A percentile compares a stretch with the other conserved stretches of the same genome.
Conservation (phyloP, 1,140 invertebrate species). For the Bombus soroeensis region DNA sequence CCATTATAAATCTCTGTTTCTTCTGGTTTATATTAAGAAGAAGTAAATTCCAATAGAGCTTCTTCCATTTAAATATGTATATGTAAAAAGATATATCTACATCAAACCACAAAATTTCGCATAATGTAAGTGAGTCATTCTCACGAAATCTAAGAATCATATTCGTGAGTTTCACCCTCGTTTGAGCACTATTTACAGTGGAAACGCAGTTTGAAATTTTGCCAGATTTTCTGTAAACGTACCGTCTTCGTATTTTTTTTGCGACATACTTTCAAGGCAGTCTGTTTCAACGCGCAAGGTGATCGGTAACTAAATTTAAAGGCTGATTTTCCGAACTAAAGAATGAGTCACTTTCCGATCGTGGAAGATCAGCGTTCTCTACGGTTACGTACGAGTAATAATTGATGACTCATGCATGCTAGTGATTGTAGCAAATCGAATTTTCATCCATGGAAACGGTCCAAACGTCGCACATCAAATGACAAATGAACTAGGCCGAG, state of each 20-base stretch:
- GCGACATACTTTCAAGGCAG: too few species aligned
- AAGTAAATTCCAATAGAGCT: background rate
- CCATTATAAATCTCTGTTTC: too few species aligned
- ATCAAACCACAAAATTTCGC: background rate
- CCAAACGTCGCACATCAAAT: constrained; percentile 23
- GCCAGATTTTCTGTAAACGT: constrained; percentile 3
- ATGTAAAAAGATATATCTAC: too few species aligned
- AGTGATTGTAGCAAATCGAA: background rate
- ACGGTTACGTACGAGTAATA: background rate
- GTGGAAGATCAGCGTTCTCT: constrained; percentile 4
- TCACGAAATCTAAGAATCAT: background rate
- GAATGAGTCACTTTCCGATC: constrained; percentile 30
- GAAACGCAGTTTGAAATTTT: background rate
- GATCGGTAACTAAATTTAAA: constrained; percentile 52
- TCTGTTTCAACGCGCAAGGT: background rate
- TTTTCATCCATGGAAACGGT: constrained; percentile 42
- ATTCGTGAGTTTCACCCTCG: background rate
- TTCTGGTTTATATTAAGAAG: background rate
- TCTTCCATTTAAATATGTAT: too few species aligned
- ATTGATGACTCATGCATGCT: constrained; percentile 48
- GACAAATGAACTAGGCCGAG: constrained; percentile 3
- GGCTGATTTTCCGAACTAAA: background rate
- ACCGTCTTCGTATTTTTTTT: background rate
- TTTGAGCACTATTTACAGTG: background rate
- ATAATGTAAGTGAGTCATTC: background rate